Conservation (phyloP, 2,113 vertebrate genomes). For the Eublepharis macularius region DNA sequence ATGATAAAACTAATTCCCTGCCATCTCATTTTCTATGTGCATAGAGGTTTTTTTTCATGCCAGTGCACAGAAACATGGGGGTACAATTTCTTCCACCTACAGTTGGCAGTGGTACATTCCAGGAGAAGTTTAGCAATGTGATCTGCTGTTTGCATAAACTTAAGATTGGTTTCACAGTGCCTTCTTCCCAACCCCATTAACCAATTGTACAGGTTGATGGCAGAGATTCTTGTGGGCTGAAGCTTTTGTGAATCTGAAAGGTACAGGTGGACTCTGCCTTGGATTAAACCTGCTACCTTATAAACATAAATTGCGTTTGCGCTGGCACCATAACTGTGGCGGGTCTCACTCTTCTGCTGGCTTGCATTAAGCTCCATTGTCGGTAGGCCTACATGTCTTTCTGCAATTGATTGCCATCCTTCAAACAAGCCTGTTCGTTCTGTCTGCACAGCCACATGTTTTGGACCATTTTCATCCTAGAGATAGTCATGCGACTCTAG, state of each 20-base stretch:
- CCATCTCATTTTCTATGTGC: not conserved
- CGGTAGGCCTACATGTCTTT: not conserved
- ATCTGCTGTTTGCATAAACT: too few species aligned
- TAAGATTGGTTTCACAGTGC: too few species aligned
- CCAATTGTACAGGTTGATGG: too few species aligned
- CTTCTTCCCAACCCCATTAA: too few species aligned
- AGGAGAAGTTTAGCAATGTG: too few species aligned
- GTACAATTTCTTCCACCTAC: too few species aligned
- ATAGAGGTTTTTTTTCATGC: too few species aligned
- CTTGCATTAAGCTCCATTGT: not conserved
- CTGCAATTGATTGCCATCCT: not conserved
- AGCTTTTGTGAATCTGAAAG: not conserved
- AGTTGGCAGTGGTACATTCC: too few species aligned
- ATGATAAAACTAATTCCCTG: not conserved
- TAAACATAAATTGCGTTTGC: not conserved
- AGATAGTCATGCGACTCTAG: too few species aligned
- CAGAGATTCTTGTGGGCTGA: not conserved
- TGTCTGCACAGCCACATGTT: not conserved
- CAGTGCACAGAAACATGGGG: too few species aligned
- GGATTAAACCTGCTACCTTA: not conserved
- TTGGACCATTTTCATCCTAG: too few species aligned
- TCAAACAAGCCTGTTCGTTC: not conserved
- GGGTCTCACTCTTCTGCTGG: not conserved
- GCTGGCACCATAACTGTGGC: not conserved
- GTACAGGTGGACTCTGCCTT: not conserved